Evolutionary conservation across 2,113 vertebrate genomes (phyloP).

Genomic region (Oreochromis spilurus): DNA sequence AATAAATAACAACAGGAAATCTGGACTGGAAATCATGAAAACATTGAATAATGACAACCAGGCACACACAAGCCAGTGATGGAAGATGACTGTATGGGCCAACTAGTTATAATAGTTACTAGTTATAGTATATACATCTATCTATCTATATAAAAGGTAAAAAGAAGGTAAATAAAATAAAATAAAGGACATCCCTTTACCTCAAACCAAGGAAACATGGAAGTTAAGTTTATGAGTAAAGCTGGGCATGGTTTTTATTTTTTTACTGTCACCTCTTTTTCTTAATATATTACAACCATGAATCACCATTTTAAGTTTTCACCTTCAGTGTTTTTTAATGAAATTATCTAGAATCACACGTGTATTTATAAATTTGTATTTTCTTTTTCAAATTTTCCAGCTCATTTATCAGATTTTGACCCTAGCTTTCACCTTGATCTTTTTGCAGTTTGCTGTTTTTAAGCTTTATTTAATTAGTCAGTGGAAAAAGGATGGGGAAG

Average conservation of each 20-base stretch:
- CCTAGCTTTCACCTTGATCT: background rate
- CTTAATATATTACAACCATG: background rate
- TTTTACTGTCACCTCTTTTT: background rate
- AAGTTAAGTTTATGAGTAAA: background rate
- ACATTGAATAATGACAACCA: background rate
- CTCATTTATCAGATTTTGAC: background rate
- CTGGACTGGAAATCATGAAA: background rate
- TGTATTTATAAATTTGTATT: background rate
- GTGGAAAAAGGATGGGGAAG: background rate
- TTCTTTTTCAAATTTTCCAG: background rate
- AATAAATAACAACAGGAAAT: background rate
- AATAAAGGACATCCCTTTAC: background rate
- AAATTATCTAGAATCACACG: background rate
- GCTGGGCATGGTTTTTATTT: background rate
- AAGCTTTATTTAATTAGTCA: background rate
- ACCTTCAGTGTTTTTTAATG: background rate
- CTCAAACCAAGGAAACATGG: background rate
- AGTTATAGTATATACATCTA: background rate
- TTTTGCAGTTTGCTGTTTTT: background rate
- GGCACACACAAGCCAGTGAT: background rate
- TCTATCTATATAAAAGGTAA: background rate
- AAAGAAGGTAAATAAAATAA: background rate
- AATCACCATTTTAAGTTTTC: background rate
- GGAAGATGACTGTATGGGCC: background rate
- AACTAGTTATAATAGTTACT: background rate